These are phyloP conservation scores for Cryptomyrus ogoouensis DNA, from an alignment of 2,113 vertebrate genomes.

Conservation along the genomic window DNA sequence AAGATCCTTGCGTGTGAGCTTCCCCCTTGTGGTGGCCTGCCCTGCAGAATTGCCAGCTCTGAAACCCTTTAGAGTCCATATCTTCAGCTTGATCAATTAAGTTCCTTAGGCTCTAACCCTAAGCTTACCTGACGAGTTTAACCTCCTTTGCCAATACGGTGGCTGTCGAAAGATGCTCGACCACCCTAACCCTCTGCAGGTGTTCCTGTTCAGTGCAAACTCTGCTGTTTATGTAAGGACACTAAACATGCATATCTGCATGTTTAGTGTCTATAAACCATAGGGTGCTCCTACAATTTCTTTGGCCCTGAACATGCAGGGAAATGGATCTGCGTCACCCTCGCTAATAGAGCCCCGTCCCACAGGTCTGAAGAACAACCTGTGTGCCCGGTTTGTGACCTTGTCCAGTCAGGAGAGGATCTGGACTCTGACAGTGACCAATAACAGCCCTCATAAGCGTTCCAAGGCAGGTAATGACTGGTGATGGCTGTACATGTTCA, in stretches of 20 bases:
- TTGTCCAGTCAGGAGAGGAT: slow-evolving; percentile 73
- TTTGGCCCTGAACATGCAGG: not conserved
- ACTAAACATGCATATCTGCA: no score
- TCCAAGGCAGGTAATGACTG: slow-evolving; percentile 37
- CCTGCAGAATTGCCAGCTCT: not conserved
- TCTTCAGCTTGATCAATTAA: not conserved
- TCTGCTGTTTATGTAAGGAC: no score
- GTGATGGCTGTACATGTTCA: not conserved
- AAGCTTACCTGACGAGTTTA: not conserved
- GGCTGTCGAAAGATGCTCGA: not conserved
- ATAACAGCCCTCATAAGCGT: slow-evolving; percentile 40
- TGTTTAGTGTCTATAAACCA: not conserved
- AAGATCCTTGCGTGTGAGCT: slow-evolving; percentile 61
- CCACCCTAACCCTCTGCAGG: not conserved
- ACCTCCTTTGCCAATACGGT: not conserved
- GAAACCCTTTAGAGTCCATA: not conserved
- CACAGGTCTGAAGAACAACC: slow-evolving; percentile 73
- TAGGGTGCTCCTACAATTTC: not conserved
- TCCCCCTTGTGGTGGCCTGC: not conserved
- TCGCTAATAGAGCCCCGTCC: not conserved
- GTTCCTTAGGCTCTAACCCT: not conserved
- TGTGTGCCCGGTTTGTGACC: slow-evolving; percentile 76
- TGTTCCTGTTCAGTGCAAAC: not conserved
- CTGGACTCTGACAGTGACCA: slow-evolving; percentile 77
- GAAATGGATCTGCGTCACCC: not conserved